Percentiles rank a stretch among this genome's conserved stretches.
Conservation (phyloP, 2,113 vertebrate genomes). For the Pseudopodoces humilis region DNA sequence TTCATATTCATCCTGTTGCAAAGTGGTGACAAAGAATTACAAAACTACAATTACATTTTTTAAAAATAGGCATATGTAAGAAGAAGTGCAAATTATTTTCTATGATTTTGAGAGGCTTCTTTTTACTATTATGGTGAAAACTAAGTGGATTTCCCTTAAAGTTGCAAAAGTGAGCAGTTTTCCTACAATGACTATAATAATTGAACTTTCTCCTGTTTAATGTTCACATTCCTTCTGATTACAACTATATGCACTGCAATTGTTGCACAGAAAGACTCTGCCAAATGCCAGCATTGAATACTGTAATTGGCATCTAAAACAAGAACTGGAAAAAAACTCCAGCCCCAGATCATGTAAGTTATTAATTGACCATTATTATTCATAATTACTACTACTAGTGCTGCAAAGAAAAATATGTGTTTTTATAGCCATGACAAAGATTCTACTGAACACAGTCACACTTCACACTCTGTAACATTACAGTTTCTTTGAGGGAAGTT, state of each 20-base stretch:
- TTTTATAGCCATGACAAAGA: neutral
- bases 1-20: slow-evolving; percentile 90
- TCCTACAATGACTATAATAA: neutral
- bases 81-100: neutral
- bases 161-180: neutral
- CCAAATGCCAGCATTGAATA: neutral
- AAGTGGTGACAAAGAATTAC: neutral
- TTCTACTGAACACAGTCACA: neutral
- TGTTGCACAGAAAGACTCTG: neutral
- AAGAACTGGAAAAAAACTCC: neutral
- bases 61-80: neutral
- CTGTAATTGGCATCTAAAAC: neutral
- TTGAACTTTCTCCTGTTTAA: neutral
- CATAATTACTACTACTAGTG: neutral
- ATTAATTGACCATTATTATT: neutral
- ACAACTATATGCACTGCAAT: neutral
- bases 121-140: neutral
- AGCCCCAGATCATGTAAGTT: neutral
- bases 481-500: neutral
- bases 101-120: neutral
- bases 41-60: neutral
- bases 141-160: neutral
- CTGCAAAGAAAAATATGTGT: neutral
- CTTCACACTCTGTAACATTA: neutral
- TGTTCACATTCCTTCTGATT: neutral